A percentile compares a stretch with the other conserved stretches of the same genome.
Conservation (phyloP, 2,797 vertebrate species). For the Chelidonichthys spinosus region DNA sequence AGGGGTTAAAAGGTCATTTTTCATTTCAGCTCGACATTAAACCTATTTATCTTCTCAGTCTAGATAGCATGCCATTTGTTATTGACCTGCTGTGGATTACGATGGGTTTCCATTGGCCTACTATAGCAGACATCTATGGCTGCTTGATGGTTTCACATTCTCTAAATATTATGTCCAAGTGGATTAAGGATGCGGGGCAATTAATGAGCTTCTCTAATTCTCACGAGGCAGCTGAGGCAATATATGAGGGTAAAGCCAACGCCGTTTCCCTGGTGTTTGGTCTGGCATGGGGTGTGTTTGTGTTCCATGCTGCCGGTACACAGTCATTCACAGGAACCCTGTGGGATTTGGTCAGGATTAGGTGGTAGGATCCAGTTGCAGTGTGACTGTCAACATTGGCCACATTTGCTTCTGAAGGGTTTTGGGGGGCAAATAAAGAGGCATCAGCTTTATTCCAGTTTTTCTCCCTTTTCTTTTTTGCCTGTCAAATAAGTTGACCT, state of each 20-base stretch:
- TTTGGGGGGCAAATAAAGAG: background rate
- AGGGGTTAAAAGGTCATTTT: too few relatives aligned
- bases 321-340: slow-evolving; percentile 62
- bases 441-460: background rate
- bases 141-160: slow-evolving; percentile 64
- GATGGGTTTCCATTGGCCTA: background rate
- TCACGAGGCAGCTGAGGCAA: slow-evolving; percentile 58
- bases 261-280: slow-evolving; percentile 37
- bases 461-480: background rate
- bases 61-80: background rate
- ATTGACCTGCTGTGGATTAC: background rate
- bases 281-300: slow-evolving; percentile 63
- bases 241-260: slow-evolving; percentile 6
- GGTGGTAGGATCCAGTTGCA: slow-evolving; percentile 78
- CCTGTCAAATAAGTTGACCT: background rate
- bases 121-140: slow-evolving; percentile 21
- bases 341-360: slow-evolving; percentile 75
- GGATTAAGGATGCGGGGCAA: slow-evolving; percentile 51
- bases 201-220: slow-evolving; percentile 46
- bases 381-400: slow-evolving; percentile 57
- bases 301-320: slow-evolving; percentile 59
- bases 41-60: background rate
- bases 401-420: slow-evolving; percentile 18
- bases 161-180: slow-evolving; percentile 50
- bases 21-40: too few relatives aligned